Conservation (phyloP, 1,140 invertebrate genomes). For the Drosophila grimshawi region DNA sequence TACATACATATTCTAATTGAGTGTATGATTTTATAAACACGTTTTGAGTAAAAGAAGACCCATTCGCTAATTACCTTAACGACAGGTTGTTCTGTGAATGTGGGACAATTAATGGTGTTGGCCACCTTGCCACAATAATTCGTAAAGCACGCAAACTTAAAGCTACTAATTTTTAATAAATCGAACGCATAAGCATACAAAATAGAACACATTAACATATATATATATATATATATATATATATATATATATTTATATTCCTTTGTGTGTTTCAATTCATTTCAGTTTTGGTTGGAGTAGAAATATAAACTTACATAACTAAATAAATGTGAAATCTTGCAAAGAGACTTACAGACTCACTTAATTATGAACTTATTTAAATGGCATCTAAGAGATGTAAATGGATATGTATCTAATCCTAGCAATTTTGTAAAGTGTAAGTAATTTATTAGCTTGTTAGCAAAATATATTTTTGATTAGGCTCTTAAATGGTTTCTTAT, state of each 20-base stretch:
- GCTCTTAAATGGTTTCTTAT: too few relatives aligned
- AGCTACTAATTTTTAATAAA: constrained; percentile 34
- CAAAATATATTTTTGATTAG: neutral
- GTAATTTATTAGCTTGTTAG: neutral
- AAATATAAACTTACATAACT: neutral
- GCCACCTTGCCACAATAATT: neutral
- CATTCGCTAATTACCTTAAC: neutral
- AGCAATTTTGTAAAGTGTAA: neutral
- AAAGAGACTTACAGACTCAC: neutral
- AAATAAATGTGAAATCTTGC: neutral
- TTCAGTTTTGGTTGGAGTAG: constrained; percentile 50
- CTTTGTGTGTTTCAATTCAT: constrained; percentile 52
- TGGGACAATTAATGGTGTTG: neutral
- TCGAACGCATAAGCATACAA: constrained; percentile 16
- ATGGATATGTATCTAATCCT: neutral
- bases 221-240: neutral
- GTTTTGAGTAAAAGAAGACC: neutral
- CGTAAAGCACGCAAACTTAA: constrained; percentile 33
- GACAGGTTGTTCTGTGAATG: neutral
- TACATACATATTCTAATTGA: neutral
- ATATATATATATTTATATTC: too few relatives aligned
- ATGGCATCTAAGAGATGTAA: neutral
- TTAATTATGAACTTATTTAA: neutral
- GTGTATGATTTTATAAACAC: neutral
- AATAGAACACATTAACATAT: constrained; percentile 4